Evolutionary conservation across 2,113 vertebrate genomes (phyloP), one percentile per base, ranked within the genome.

Genomic region (Onychorhynchus coronatus): DNA sequence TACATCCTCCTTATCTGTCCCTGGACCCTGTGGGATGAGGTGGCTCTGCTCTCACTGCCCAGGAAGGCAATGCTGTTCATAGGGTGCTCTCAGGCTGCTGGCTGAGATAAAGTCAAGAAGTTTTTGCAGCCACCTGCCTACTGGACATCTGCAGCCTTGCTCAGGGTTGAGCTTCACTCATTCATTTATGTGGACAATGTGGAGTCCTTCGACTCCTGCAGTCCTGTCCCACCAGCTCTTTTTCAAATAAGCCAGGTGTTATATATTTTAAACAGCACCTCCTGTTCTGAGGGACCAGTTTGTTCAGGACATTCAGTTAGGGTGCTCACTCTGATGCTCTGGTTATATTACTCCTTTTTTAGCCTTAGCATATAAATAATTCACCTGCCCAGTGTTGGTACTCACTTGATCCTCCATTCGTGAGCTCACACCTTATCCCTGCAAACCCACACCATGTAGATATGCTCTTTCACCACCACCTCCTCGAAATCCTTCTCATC

Each of bases 1-100:
- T 7, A 6, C 3, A 2, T 68, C 18, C 21, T 80, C 22, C n/a
- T 63, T 11, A 33, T 2, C 52, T 11, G 41, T 14, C 39, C 66
- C 71, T 5, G 12, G 28, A 27, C 86, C 39, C 66, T 37, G 41
- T 0, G 1, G 24, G 44, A 14, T 2, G 5, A 67, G n/a, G 56
- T 31, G 10, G 31, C 80, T 72, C 39, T 16, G 37, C 8, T 9
- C 55, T 56, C 1, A 0, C n/a, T 20, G 3, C 49, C 28, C 25
- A 17, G 7, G 4, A 52, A 42, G 13, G 8, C 0, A 2, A 12
- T 35, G 46, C 37, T 66, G 39, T 30, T 71, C 61, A 61, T 58
- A n/a, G 23, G 5, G 21, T 24, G 11, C 27, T 25, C 58, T n/a
- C 0, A 0, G 14, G 7, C 47, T 59, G 30, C 2, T 49, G 31